These are phyloP conservation scores for Tylochromis polylepis DNA, from an alignment of 2,113 vertebrate genomes.

Conservation along the genomic window DNA sequence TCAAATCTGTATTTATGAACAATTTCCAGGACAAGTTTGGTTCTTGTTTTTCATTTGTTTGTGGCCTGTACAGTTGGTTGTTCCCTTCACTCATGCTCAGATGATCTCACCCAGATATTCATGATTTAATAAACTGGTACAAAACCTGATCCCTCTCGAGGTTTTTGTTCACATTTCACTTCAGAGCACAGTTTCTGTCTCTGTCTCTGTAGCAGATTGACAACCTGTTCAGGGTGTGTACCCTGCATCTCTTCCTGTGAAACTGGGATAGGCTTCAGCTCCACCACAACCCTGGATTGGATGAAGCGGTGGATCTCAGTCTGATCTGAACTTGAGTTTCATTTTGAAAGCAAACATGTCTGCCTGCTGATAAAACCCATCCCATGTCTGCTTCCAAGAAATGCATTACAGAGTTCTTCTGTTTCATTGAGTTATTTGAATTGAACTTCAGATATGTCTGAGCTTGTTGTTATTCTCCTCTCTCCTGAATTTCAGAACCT, in stretches of 20 bases:
- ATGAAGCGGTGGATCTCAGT: not conserved
- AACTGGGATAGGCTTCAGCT: not conserved
- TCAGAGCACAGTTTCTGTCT: rapidly evolving
- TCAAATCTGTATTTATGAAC: no score
- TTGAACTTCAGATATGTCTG: not conserved
- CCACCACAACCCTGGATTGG: not conserved
- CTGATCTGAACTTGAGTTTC: not conserved
- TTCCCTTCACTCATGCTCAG: no score
- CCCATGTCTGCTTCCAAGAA: not conserved
- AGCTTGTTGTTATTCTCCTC: not conserved
- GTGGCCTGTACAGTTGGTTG: no score
- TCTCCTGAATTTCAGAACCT: not conserved
- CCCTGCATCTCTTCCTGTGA: rapidly evolving
- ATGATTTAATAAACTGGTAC: no score
- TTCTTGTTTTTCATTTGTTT: no score
- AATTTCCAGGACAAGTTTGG: no score
- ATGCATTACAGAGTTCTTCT: not conserved
- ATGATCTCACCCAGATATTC: no score
- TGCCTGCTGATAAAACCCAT: not conserved
- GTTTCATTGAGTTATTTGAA: not conserved
- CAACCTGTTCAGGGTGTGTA: not conserved
- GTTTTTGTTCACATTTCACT: no score
- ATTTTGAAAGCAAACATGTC: not conserved
- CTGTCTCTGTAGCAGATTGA: not conserved
- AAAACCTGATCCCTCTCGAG: no score